Evolutionary conservation across 2,113 vertebrate genomes (phyloP).

Genomic region (Chrysochloris asiatica): DNA sequence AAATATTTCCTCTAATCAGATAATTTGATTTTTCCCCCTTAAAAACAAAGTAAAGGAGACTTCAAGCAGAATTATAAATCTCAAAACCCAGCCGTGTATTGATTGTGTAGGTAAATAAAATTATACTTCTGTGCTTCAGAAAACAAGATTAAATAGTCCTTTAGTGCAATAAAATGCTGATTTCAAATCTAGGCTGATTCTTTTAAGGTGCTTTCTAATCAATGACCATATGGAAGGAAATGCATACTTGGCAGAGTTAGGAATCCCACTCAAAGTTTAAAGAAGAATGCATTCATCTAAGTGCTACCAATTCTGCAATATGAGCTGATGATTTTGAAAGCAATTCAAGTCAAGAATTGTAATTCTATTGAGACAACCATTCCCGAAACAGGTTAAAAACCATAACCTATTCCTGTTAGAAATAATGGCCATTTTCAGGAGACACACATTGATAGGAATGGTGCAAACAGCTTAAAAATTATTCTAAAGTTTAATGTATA

Average conservation of each 20-base stretch:
- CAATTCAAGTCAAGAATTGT: slow-evolving; percentile 38
- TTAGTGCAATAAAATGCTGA: slow-evolving; percentile 38
- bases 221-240: slow-evolving; percentile 59
- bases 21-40: background rate
- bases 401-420: slow-evolving; percentile 39
- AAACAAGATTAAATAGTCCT: slow-evolving; percentile 66
- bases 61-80: slow-evolving; percentile 31
- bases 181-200: slow-evolving; percentile 57
- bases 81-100: slow-evolving; percentile 16
- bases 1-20: slow-evolving; percentile 39
- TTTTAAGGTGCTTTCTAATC: slow-evolving; percentile 68
- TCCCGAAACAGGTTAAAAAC: slow-evolving; percentile 50
- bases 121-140: slow-evolving; percentile 30
- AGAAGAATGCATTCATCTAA: slow-evolving; percentile 50
- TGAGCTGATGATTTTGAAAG: slow-evolving; percentile 58
- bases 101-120: slow-evolving; percentile 57
- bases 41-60: slow-evolving; percentile 7
- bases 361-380: slow-evolving; percentile 51
- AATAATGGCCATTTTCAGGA: slow-evolving; percentile 13
- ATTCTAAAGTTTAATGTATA: background rate
- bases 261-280: slow-evolving; percentile 31
- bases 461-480: background rate
- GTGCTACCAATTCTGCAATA: slow-evolving; percentile 44
- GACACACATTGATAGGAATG: background rate
- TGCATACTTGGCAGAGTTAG: slow-evolving; percentile 56